A percentile compares a stretch with the other conserved stretches of the same genome.
Evolutionary conservation across 92 coral and sea anemone species (phyloP).

Genomic region (Heliopora coerulea): DNA sequence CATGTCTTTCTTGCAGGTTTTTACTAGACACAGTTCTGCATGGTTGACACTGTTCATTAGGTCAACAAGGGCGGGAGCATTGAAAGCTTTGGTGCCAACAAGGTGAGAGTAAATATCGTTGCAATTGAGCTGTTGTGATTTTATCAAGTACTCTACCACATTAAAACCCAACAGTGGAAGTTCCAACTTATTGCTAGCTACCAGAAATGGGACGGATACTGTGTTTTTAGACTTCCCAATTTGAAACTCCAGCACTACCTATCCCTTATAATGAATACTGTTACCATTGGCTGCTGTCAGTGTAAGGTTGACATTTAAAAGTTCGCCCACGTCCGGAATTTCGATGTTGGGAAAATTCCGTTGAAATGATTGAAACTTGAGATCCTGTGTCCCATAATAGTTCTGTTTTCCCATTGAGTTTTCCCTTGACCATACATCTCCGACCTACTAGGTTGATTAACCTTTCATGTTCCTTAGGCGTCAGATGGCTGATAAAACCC

Average conservation of each 20-base stretch:
- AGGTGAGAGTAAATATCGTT: not conserved
- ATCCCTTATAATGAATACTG: conserved; percentile 49
- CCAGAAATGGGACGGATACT: conserved; percentile 39
- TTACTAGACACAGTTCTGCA: too few species aligned
- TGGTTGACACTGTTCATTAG: too few species aligned
- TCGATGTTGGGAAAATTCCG: conserved; percentile 47
- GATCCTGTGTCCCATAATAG: conserved; percentile 66
- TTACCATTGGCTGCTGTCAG: conserved; percentile 55
- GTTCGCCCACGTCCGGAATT: conserved; percentile 40
- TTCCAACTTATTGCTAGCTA: conserved; percentile 25
- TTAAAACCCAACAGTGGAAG: conserved; percentile 46
- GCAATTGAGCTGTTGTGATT: not conserved
- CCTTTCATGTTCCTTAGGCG: conserved; percentile 63
- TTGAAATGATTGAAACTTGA: conserved; percentile 56
- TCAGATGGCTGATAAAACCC: conserved; percentile 61
- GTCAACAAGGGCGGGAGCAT: conserved; percentile 57
- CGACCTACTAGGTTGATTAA: conserved; percentile 60
- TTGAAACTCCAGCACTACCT: conserved; percentile 51
- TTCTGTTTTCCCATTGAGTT: conserved; percentile 38
- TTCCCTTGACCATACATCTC: conserved; percentile 53
- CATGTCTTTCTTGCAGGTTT: too few species aligned
- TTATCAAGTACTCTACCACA: conserved; percentile 42
- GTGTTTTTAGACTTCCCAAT: conserved; percentile 2
- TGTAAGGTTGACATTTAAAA: conserved; percentile 39
- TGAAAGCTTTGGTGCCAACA: not conserved